Evolutionary conservation across 2,888 invertebrate species (phyloP).

Genomic region (Sipunculus nudus): DNA sequence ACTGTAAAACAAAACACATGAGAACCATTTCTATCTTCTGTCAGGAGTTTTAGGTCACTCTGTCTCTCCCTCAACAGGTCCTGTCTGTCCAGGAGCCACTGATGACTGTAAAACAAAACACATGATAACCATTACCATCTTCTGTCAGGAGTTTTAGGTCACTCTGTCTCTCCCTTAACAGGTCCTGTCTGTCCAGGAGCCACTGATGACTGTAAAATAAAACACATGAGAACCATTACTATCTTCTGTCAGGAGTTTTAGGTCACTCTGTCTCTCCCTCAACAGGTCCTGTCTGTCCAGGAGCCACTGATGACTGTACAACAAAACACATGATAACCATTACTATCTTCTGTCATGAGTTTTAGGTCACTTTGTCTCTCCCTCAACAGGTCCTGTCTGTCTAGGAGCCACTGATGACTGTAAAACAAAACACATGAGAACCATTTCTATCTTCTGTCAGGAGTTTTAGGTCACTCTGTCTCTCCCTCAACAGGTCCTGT

Average conservation of each 20-base stretch:
- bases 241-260: conserved; percentile 89
- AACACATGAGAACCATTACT: no score
- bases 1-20: conserved; percentile 69
- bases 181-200: conserved; percentile 96
- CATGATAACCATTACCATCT: no score
- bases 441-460: conserved; percentile 93
- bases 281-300: conserved; percentile 95
- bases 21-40: conserved; percentile 83
- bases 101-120: conserved; percentile 77
- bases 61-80: conserved; percentile 93
- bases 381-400: conserved; percentile 92
- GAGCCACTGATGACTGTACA: conserved; percentile 92
- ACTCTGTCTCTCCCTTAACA: conserved; percentile 89
- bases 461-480: conserved; percentile 88
- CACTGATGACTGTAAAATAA: conserved; percentile 84
- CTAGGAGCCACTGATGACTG: conserved; percentile 97
- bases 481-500: conserved; percentile 91
- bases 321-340: no score
- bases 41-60: conserved; percentile 84
- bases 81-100: conserved; percentile 97
- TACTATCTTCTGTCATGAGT: conserved; percentile 89
- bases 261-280: conserved; percentile 89
- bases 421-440: no score
- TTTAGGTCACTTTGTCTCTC: conserved; percentile 92
- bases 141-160: conserved; percentile 88